Evolutionary conservation across 2,113 vertebrate species (phyloP).

Genomic region (Plecturocebus donacophilus): DNA sequence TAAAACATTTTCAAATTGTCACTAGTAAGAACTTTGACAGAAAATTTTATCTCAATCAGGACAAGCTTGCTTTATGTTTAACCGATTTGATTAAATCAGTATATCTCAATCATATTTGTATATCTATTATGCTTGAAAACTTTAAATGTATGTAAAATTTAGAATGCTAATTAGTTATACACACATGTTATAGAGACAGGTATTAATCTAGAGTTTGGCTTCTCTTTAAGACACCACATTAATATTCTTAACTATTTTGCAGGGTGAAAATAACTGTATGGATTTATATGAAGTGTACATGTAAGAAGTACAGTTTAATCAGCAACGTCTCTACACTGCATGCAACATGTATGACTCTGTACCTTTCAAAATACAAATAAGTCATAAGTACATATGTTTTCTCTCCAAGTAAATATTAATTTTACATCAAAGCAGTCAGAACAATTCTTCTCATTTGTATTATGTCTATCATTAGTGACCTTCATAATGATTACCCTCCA

Average conservation of each 20-base stretch:
- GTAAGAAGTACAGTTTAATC: background rate
- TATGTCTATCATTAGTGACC: background rate
- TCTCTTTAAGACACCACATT: background rate
- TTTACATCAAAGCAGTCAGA: background rate
- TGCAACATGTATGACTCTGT: background rate
- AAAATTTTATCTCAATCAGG: constrained; percentile 2
- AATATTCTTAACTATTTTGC: background rate
- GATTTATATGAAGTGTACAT: background rate
- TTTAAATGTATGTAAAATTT: constrained; percentile 53
- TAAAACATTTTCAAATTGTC: background rate
- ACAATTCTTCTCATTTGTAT: background rate
- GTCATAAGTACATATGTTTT: background rate
- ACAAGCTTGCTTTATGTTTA: constrained; percentile 2
- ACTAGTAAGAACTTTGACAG: background rate
- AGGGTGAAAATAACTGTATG: background rate
- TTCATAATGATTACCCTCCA: background rate
- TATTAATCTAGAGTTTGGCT: background rate
- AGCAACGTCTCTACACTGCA: background rate
- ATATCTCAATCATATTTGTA: background rate
- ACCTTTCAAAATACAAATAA: background rate
- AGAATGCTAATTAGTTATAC: background rate
- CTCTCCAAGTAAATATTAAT: background rate
- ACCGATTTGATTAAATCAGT: constrained; percentile 17
- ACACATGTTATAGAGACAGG: background rate
- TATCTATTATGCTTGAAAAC: constrained; percentile 33